These are phyloP conservation scores for Microtus obscurus DNA, from an alignment of 2,797 vertebrate genomes.

Conservation along the genomic window DNA sequence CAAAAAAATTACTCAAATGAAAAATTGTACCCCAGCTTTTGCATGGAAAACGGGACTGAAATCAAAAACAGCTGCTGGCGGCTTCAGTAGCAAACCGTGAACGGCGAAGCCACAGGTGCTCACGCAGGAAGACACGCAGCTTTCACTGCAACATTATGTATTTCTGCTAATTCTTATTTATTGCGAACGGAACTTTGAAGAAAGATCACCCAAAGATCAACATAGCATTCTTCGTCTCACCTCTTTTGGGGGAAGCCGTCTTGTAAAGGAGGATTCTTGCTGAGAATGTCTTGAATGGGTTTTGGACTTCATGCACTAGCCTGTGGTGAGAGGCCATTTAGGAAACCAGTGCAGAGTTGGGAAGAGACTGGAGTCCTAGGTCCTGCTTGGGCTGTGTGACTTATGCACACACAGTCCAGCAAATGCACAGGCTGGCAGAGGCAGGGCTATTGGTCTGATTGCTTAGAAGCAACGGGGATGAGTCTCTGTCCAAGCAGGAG, in stretches of 20 bases:
- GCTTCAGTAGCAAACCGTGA: constrained; percentile 40
- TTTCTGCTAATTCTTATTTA: constrained; percentile 60
- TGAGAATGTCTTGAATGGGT: background rate
- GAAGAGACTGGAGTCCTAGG: background rate
- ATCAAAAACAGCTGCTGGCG: constrained; percentile 2
- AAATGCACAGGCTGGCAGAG: background rate
- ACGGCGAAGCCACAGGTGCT: background rate
- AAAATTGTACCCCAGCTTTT: constrained; percentile 9
- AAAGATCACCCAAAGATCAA: background rate
- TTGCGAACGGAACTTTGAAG: constrained; percentile 18
- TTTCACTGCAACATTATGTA: background rate
- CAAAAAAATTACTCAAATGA: constrained; percentile 69
- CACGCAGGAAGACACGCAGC: background rate
- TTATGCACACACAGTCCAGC: background rate
- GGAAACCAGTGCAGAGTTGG: background rate
- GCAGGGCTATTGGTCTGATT: background rate
- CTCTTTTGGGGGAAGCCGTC: background rate
- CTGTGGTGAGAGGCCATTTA: background rate
- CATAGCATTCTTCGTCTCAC: constrained; percentile 18
- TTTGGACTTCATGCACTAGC: background rate
- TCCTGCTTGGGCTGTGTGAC: background rate
- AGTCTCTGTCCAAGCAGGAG: background rate
- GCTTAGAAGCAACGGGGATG: background rate
- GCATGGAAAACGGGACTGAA: constrained; percentile 38
- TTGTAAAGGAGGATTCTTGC: background rate